Conservation (phyloP, 2,113 vertebrate species). For the Sisor rabdophorus region DNA sequence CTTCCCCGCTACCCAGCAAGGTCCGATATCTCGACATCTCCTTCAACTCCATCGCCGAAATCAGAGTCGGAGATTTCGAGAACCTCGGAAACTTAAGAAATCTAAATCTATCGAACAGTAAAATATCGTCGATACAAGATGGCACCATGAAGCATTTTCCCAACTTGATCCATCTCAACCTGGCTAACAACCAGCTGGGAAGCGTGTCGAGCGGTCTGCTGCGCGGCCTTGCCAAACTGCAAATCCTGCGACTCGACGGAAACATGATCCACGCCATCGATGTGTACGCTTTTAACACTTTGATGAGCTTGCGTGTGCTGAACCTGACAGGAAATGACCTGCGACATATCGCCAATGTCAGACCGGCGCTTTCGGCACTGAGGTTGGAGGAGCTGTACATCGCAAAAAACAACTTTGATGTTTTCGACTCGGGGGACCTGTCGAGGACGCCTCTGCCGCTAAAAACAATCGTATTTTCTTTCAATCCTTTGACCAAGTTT, state of each 20-base stretch:
- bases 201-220: slow-evolving; percentile 13
- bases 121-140: slow-evolving; percentile 37
- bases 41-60: slow-evolving; percentile 34
- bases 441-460: slow-evolving; percentile 28
- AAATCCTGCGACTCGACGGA: slow-evolving; percentile 31
- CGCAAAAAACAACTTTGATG: slow-evolving; percentile 26
- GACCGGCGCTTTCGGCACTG: slow-evolving; percentile 13
- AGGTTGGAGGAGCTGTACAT: slow-evolving; percentile 35
- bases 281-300: slow-evolving; percentile 16
- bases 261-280: slow-evolving; percentile 35
- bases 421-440: slow-evolving; percentile 36
- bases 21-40: slow-evolving; percentile 34
- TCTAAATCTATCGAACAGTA: slow-evolving; percentile 40
- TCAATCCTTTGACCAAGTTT: slow-evolving; percentile 51
- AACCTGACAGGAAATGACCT: slow-evolving; percentile 43
- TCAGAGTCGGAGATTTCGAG: slow-evolving; percentile 24
- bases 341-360: slow-evolving; percentile 3
- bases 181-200: slow-evolving; percentile 31
- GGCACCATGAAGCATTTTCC: slow-evolving; percentile 28
- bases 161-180: slow-evolving; percentile 32
- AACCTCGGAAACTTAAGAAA: slow-evolving; percentile 35
- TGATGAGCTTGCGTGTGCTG: slow-evolving; percentile 37
- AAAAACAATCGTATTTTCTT: slow-evolving; percentile 25
- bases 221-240: not conserved
- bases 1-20: slow-evolving; percentile 2